phyloP scores from a whole-genome alignment of 2,113 vertebrate genomes.

The Cryptotis parvus region DNA sequence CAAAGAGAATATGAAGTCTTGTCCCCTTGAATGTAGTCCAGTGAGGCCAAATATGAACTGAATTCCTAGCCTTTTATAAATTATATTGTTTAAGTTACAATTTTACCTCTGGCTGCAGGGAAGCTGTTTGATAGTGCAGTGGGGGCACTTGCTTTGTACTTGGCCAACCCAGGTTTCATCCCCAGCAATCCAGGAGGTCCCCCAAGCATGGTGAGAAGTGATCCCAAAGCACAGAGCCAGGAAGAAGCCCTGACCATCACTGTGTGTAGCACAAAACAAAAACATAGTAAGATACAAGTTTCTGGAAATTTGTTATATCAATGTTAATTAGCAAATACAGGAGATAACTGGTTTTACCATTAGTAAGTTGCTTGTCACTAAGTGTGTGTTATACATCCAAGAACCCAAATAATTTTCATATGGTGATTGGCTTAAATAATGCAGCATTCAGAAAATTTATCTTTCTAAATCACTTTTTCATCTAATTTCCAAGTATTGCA shows the following conservation, averaged over 20 bases:
- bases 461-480: neutral
- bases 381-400: neutral
- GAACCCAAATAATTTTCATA: slow-evolving; percentile 13
- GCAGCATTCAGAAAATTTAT: neutral
- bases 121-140: no score
- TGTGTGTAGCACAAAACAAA: no score
- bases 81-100: neutral
- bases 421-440: slow-evolving; percentile 23
- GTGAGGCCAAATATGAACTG: neutral
- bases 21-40: neutral
- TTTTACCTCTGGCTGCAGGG: no score
- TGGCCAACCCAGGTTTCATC: no score
- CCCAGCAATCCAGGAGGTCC: no score
- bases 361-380: neutral
- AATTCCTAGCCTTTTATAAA: neutral
- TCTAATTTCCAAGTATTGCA: neutral
- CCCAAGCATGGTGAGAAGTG: no score
- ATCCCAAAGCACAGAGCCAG: no score
- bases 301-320: neutral
- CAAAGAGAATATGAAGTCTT: no score
- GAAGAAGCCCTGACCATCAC: no score
- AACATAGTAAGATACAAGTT: neutral
- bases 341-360: neutral
- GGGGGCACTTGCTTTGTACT: no score
- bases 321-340: neutral